Percentiles rank a stretch among this genome's conserved stretches.
Evolutionary conservation across 1,140 invertebrate genomes (phyloP).

Genomic region (Ceratoteleas bidentatus): DNA sequence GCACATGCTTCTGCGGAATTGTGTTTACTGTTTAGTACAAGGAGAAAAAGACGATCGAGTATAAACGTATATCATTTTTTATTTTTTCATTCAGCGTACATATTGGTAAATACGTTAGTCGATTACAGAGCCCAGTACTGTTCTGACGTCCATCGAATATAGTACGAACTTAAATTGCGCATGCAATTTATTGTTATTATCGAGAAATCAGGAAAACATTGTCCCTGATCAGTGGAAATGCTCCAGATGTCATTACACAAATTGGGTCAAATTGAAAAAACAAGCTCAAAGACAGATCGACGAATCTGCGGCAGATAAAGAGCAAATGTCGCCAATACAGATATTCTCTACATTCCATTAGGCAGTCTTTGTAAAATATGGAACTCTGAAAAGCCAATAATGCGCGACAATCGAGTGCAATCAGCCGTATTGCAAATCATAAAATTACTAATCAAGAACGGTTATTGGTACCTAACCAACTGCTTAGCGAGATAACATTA

Average conservation of each 20-base stretch:
- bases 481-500: conserved; percentile 39
- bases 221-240: not conserved
- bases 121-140: no score
- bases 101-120: no score
- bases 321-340: conserved; percentile 9
- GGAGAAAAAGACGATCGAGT: no score
- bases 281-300: conserved; percentile 2
- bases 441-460: not conserved
- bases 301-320: conserved; percentile 18
- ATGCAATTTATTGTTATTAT: no score
- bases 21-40: no score
- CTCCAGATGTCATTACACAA: conserved; percentile 2
- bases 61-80: no score
- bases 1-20: no score
- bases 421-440: not conserved
- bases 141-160: no score
- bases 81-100: no score
- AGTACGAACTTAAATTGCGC: no score
- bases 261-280: conserved; percentile 5
- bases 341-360: conserved; percentile 25
- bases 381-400: conserved; percentile 24
- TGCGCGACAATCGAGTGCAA: conserved; percentile 16
- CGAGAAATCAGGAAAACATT: no score
- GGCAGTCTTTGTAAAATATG: conserved; percentile 24
- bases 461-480: conserved; percentile 24